Evolutionary conservation across 92 coral and sea anemone genomes (phyloP).

Genomic region (Epizoanthus rinbou): DNA sequence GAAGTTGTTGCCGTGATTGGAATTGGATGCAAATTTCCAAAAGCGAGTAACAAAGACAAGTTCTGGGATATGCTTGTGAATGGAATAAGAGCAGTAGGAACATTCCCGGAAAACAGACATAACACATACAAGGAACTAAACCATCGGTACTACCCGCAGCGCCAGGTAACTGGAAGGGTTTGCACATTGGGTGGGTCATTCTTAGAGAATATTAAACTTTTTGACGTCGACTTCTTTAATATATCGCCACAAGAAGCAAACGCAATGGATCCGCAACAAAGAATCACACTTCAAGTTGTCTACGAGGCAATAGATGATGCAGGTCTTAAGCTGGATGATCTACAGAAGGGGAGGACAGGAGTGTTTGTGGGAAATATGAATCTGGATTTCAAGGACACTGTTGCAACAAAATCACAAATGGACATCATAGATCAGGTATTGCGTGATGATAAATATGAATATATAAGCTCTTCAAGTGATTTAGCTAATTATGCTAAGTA

Average conservation of each 20-base stretch:
- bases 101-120: slow-evolving; percentile 45
- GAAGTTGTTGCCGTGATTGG: slow-evolving; percentile 54
- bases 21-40: slow-evolving; percentile 60
- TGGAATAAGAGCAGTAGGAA: slow-evolving; percentile 43
- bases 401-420: slow-evolving; percentile 25
- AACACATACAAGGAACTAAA: slow-evolving; percentile 8
- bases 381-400: slow-evolving; percentile 47
- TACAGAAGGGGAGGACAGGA: slow-evolving; percentile 62
- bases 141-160: slow-evolving; percentile 45
- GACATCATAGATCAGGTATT: too few relatives aligned
- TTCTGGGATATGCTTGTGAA: slow-evolving; percentile 62
- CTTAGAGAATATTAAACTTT: slow-evolving; percentile 46
- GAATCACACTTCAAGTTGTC: slow-evolving; percentile 60
- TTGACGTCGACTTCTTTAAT: slow-evolving; percentile 57
- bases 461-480: too few relatives aligned
- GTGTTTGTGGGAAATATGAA: slow-evolving; percentile 69
- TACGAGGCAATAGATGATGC: slow-evolving; percentile 75
- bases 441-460: too few relatives aligned
- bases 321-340: slow-evolving; percentile 60
- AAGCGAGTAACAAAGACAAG: slow-evolving; percentile 48
- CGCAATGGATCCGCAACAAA: slow-evolving; percentile 66
- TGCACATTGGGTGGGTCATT: slow-evolving; percentile 56
- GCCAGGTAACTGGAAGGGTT: slow-evolving; percentile 48
- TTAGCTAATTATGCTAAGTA: too few relatives aligned
- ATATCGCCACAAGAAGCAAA: slow-evolving; percentile 57